These are phyloP conservation scores for Hydrocynus forskahlii DNA, from an alignment of 2,797 vertebrate genomes.

Conservation along the genomic window DNA sequence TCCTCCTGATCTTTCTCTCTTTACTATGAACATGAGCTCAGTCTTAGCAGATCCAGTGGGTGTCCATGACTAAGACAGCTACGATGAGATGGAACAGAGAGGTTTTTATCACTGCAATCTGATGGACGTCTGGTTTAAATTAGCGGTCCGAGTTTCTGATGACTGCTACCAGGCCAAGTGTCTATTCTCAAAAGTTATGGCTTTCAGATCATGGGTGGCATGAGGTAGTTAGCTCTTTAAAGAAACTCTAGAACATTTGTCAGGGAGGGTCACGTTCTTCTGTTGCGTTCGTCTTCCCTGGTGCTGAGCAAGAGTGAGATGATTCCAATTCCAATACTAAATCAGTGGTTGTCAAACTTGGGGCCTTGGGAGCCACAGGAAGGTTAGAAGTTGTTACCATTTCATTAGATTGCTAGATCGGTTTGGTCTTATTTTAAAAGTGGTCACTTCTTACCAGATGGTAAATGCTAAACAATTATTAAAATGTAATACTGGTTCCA, in stretches of 20 bases:
- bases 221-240: background rate
- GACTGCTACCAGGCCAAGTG: background rate
- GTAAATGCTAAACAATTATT: no score
- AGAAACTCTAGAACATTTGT: background rate
- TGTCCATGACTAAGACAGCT: conserved; percentile 4
- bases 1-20: background rate
- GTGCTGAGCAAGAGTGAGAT: no score
- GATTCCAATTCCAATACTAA: no score
- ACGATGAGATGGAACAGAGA: conserved; percentile 8
- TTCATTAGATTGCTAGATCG: no score
- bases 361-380: no score
- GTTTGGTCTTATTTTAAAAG: no score
- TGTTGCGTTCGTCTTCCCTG: no score
- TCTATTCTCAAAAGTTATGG: background rate
- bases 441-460: no score
- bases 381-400: no score
- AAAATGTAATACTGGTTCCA: no score
- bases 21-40: conserved; percentile 33
- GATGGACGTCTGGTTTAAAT: conserved; percentile 30
- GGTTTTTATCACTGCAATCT: conserved; percentile 29
- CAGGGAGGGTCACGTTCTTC: no score
- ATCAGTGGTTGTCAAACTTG: no score
- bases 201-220: background rate
- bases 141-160: conserved; percentile 12
- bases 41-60: conserved; percentile 5